A percentile compares a stretch with the other conserved stretches of the same genome.
Conservation (phyloP, 2,797 vertebrate species). For the Miichthys miiuy region DNA sequence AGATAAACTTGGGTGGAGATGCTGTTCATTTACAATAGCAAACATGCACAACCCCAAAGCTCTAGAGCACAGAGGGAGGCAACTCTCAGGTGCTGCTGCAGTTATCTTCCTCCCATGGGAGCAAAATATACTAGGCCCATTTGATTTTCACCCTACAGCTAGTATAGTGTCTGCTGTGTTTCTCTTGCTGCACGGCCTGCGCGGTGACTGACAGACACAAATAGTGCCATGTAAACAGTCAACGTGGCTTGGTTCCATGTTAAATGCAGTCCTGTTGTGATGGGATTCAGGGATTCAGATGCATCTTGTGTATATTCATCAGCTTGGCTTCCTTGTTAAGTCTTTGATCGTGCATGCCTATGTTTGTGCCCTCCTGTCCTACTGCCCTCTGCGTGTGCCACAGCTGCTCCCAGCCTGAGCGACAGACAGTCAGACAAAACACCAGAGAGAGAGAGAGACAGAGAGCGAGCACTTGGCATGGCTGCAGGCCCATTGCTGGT, state of each 20-base stretch:
- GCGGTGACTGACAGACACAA: slow-evolving; percentile 7
- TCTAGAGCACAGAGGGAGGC: slow-evolving; percentile 14
- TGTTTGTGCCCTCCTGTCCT: slow-evolving; percentile 25
- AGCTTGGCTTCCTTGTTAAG: not conserved
- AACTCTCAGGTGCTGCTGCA: slow-evolving; percentile 52
- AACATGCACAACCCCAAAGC: slow-evolving; percentile 7
- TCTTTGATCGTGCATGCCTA: slow-evolving; percentile 7
- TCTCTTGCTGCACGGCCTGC: slow-evolving; percentile 8
- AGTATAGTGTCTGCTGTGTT: slow-evolving; percentile 28
- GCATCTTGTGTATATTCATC: slow-evolving; percentile 22
- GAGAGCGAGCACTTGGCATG: slow-evolving; percentile 29
- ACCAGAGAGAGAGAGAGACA: not conserved
- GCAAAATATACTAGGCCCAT: slow-evolving; percentile 47
- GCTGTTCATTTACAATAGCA: slow-evolving; percentile 14
- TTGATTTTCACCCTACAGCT: slow-evolving; percentile 33
- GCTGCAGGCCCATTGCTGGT: slow-evolving; percentile 22
- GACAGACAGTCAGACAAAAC: slow-evolving; percentile 39
- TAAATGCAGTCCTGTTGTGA: not conserved
- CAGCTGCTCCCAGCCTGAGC: slow-evolving; percentile 58
- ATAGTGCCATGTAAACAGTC: not conserved
- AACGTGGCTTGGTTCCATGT: not conserved
- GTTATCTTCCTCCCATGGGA: slow-evolving; percentile 46
- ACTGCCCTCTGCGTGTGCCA: slow-evolving; percentile 34
- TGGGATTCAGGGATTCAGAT: slow-evolving; percentile 12
- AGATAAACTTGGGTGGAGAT: slow-evolving; percentile 25